Conservation (phyloP, 2,797 vertebrate species). For the Oreochromis mossambicus region DNA sequence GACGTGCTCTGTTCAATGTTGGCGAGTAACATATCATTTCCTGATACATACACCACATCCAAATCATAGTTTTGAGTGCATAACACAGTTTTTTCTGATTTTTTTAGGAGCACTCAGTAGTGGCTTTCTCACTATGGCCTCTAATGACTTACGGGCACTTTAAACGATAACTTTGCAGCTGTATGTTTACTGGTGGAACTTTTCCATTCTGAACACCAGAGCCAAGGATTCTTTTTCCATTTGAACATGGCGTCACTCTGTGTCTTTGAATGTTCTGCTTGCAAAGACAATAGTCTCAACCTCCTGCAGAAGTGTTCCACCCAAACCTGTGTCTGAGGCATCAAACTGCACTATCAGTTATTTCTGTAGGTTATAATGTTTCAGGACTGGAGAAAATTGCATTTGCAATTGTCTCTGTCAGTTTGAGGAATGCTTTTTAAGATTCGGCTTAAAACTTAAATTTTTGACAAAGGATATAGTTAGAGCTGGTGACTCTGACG, state of each 20-base stretch:
- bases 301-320: not conserved
- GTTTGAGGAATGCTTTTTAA: not conserved
- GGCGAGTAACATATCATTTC: not conserved
- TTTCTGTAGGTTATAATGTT: not conserved
- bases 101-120: not conserved
- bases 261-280: not conserved
- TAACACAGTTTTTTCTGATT: conserved; percentile 6
- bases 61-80: conserved; percentile 3
- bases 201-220: not conserved
- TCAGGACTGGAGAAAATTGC: not conserved
- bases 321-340: not conserved
- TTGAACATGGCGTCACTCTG: not conserved
- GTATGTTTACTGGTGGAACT: not conserved
- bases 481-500: not conserved
- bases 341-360: conserved; percentile 5
- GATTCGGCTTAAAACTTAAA: not conserved
- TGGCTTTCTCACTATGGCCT: conserved; percentile 4
- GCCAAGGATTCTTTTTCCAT: not conserved
- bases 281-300: conserved; percentile 3
- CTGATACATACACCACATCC: not conserved
- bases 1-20: conserved; percentile 19
- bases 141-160: not conserved
- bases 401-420: conserved; percentile 5
- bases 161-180: not conserved
- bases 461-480: not conserved